Evolutionary conservation across 2,113 vertebrate genomes (phyloP).

Genomic region (Dipodomys spectabilis): DNA sequence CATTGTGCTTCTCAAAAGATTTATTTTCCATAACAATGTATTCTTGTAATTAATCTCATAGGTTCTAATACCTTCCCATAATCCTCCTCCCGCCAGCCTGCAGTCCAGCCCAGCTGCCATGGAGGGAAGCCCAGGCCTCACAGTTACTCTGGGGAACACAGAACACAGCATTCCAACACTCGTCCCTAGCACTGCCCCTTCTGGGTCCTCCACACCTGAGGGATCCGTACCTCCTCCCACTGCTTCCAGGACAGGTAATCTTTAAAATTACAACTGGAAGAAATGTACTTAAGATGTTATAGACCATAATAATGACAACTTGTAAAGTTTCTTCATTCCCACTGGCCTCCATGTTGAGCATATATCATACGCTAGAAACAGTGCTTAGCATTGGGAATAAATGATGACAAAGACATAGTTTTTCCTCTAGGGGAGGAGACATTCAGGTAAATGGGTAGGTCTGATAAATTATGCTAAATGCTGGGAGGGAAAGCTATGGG

Average conservation of each 20-base stretch:
- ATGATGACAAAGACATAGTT: background rate
- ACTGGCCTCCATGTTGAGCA: background rate
- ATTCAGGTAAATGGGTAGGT: background rate
- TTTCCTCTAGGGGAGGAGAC: background rate
- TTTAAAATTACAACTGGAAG: background rate
- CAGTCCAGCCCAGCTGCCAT: conserved; percentile 58
- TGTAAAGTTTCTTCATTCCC: background rate
- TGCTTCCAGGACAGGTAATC: conserved; percentile 85
- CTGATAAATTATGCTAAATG: background rate
- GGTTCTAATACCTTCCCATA: conserved; percentile 69
- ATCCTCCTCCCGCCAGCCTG: conserved; percentile 66
- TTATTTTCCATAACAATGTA: background rate
- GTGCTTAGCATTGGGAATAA: background rate
- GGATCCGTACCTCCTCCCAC: conserved; percentile 48
- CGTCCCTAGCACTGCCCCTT: conserved; percentile 11
- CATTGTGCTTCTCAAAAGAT: background rate
- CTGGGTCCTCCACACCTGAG: conserved; percentile 42
- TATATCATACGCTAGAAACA: background rate
- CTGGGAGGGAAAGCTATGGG: background rate
- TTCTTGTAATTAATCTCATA: conserved; percentile 75
- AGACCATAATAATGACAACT: too few species aligned
- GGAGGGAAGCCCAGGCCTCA: conserved; percentile 58
- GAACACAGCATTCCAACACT: conserved; percentile 48
- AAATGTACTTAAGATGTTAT: background rate
- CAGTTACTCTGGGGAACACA: conserved; percentile 13